Evolutionary conservation across 2,113 vertebrate species (phyloP), one percentile per base, ranked within the genome.

Genomic region (Eudyptes chrysolophus): DNA sequence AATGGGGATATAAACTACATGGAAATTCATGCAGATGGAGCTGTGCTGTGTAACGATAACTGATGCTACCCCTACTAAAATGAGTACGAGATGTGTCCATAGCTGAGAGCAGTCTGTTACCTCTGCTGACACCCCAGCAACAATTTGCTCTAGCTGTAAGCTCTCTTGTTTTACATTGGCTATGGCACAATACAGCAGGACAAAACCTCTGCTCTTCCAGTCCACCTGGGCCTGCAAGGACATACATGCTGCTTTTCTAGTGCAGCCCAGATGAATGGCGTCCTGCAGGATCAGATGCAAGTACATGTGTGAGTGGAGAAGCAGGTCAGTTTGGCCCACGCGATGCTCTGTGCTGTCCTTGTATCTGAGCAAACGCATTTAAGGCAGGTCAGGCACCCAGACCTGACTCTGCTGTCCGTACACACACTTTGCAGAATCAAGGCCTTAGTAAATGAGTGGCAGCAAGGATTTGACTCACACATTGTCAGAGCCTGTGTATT

Each of bases 21-120:
- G 61, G 55, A 52, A 66, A 8, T 26, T 51, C 9, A 5, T 0
- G 1, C 68, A 70, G 71, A 25, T 13, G 46, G 58, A 87, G 27
- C 80, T 80, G 65, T 24, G 58, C 52, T 46, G 44, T 11, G 10
- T 30, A 26, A 48, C 8, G 3, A 4, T 7, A 64, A 42, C 10
- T 30, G 42, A 14, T 32, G 38, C 19, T 34, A 5, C 30, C 18
- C 44, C 44, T 38, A 7, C 34, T 3, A 2, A 49, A 71, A 71
- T 9, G 26, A 40, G 60, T 10, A 20, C 0, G 0, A 49, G 29
- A 40, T 0, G 2, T 38, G 26, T 42, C 65, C n/a, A 2, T 1
- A 30, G 40, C 75, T 49, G 51, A 64, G 48, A 84, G 54, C 55
- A 36, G 25, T 8, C 78, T 29, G 34, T 9, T 27, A 65, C 38